phyloP scores from a whole-genome alignment of 2,888 invertebrate species.

The Hirtodrosophila trivittata region DNA sequence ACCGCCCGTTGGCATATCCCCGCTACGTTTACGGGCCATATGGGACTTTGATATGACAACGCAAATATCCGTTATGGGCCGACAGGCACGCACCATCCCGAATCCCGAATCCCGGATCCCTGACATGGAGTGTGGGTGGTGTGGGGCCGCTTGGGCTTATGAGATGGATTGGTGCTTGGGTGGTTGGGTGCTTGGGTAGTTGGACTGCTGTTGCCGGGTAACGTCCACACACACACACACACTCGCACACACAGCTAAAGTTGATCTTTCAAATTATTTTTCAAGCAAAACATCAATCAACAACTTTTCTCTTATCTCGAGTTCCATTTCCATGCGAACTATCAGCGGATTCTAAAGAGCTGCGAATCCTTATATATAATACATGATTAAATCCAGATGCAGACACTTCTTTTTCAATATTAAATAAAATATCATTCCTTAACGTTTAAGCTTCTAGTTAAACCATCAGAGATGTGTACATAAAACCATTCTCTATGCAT shows the following conservation, averaged over 20 bases:
- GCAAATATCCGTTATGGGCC: conserved; percentile 80
- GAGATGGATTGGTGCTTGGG: conserved; percentile 15
- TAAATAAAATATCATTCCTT: too few species aligned
- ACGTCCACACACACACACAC: conserved; percentile 35
- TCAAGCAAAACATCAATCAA: background rate
- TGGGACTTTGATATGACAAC: conserved; percentile 83
- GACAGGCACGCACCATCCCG: conserved; percentile 69
- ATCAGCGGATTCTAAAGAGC: too few species aligned
- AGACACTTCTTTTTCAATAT: too few species aligned
- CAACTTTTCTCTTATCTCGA: background rate
- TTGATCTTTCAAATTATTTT: conserved; percentile 33
- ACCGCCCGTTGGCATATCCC: conserved; percentile 19
- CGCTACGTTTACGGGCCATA: conserved; percentile 81
- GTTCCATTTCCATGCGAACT: too few species aligned
- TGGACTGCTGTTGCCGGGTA: conserved; percentile 43
- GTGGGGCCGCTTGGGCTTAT: conserved; percentile 23
- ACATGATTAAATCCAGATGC: too few species aligned
- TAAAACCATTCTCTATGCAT: too few species aligned
- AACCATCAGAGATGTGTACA: too few species aligned
- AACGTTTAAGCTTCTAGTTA: too few species aligned
- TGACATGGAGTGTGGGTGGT: background rate
- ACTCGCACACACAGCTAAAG: background rate
- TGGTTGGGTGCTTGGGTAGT: conserved; percentile 10
- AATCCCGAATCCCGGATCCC: conserved; percentile 46
- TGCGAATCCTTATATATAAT: too few species aligned